Base-by-base conservation (phyloP, 2,888 invertebrate species). In the Scaptomyza flava region DNA sequence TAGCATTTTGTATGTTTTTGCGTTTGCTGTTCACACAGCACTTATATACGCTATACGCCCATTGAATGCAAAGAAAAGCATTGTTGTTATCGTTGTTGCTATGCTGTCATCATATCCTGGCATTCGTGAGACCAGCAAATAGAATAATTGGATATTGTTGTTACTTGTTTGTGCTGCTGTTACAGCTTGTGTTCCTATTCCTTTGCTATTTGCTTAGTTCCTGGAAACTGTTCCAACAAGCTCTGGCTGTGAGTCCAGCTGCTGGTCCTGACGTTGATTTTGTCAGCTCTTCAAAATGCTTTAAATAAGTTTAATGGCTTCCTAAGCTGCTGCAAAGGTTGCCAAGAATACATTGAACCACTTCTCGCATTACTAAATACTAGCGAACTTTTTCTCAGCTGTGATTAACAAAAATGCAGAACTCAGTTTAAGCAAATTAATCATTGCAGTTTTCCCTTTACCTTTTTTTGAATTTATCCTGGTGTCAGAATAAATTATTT, bases 131-230 rank as follows among this genome's bases (percentile, higher is more conserved):
- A 54, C 46, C 57, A 70, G 68, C 50, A 69, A 67, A 66, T 68
- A 70, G 68, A 76, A 84, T 87, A 84, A 85, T 84, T 87, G 81
- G 74, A 86, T 86, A 77, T 83, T 69, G 79, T 83, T 87, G 87
- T 83, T 81, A 80, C 72, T 85, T 87, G 79, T 79, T 78, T 84
- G 43, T 46, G 57, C 47, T 68, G 47, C 58, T 68, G 60, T 63
- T 62, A 41, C 66, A 43, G 47, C 17, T 47, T n/a, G 8, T 46
- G 9, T n/a, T 45, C 3, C 3, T 8, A n/a, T n/a, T n/a, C 11
- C 14, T 31, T 0, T 47, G 12, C 20, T n/a, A 50, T 54, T 27
- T 57, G 41, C 65, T 69, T 41, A 20, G 20, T 34, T 31, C 65
- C 60, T 45, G 64, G 2, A 53, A n/a, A n/a, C n/a, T n/a, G n/a